Percentiles rank a stretch among this genome's conserved stretches.
These are phyloP conservation scores for Calameuta idolon DNA, from an alignment of 2,888 invertebrate species.

Conservation along the genomic window DNA sequence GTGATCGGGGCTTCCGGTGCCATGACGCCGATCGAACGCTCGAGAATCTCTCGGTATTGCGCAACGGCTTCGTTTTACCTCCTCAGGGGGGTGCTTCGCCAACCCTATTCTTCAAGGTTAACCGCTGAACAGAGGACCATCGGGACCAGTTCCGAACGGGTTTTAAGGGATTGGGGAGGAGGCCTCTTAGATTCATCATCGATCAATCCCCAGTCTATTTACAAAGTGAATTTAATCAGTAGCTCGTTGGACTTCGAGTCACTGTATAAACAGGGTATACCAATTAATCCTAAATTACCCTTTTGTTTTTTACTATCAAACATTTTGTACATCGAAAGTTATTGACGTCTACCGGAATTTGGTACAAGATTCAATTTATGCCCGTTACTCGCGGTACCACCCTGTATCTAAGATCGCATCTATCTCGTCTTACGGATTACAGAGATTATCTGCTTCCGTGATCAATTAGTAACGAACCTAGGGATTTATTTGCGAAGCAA, in stretches of 20 bases:
- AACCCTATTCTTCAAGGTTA: not conserved
- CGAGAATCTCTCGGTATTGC: not conserved
- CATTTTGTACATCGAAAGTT: not conserved
- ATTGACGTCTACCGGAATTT: not conserved
- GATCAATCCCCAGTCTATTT: not conserved
- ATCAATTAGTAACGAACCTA: not conserved
- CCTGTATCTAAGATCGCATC: not conserved
- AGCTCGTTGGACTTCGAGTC: not conserved
- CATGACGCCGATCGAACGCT: not conserved
- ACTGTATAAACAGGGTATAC: not conserved
- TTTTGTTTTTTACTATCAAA: not conserved
- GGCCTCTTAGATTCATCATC: not conserved
- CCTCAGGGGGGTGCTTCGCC: not conserved
- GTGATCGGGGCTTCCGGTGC: not conserved
- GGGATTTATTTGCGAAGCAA: not conserved
- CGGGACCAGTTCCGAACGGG: not conserved
- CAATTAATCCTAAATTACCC: not conserved
- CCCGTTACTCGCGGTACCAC: not conserved
- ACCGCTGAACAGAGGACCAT: not conserved
- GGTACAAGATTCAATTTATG: not conserved
- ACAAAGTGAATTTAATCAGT: not conserved
- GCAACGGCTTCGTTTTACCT: not conserved
- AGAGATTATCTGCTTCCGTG: not conserved
- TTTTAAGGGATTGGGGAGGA: not conserved
- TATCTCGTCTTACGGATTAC: not conserved